Base-by-base conservation (phyloP, 2,113 vertebrate genomes). In the Platanista minor region DNA sequence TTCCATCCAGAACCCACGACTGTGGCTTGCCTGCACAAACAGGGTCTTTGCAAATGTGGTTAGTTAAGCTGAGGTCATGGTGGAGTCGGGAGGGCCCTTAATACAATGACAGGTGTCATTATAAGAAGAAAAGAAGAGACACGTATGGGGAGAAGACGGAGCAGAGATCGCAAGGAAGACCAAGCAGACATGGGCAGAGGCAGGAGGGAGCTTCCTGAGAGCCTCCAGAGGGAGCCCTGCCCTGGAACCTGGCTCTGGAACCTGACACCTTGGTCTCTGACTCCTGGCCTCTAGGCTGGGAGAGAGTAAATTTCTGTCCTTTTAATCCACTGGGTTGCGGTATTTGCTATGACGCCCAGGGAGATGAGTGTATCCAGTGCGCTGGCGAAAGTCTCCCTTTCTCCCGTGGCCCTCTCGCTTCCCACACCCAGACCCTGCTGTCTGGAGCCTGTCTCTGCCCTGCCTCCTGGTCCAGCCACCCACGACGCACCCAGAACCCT, bases 331-430 rank as follows among this genome's bases (percentile, higher is more conserved):
- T 8, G 0, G 54, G 17, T 13, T 2, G 17, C 20, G 59, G 29
- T 4, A 1, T 27, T 41, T 8, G 18, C 39, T 36, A 4, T 0
- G 15, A 23, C 4, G 2, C 15, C 39, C 1, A 0, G 2, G 18
- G 43, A 41, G 31, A 21, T 2, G 4, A 8, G 5, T 0, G 1
- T 27, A 1, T 29, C 61, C 12, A 0, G 10, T 1, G 27, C 0
- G 20, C 1, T 43, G 61, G 17, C 0, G 31, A 17, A 18, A 18
- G 52, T 1, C 52, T 15, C 52, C 52, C 15, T 36, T 39, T 27
- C 27, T 29, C 36, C 31, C 0, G 0, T 3, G 33, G 18, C 5
- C n/a, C 39, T 25, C 39, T 71, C 2, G 10, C n/a, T 33, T 23
- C 88, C 41, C 64, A 49, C 6, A 41, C 29, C 5, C 49, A 52